phyloP scores from a whole-genome alignment of 1,140 invertebrate genomes.

The Mactra quadrangularis region DNA sequence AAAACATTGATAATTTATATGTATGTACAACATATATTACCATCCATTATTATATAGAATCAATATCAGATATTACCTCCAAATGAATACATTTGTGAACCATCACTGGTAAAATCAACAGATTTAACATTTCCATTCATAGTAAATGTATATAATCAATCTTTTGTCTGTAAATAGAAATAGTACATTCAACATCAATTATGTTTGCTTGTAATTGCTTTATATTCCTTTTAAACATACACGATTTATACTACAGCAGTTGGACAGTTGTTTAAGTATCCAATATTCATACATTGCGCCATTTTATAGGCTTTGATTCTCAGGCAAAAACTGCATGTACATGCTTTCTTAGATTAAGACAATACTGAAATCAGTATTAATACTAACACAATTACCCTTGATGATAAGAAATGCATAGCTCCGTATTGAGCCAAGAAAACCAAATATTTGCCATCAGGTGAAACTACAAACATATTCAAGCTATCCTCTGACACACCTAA shows the following conservation, averaged over 20 bases:
- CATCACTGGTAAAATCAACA: conserved; percentile 89
- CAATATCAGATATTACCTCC: too few relatives aligned
- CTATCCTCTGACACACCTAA: conserved; percentile 68
- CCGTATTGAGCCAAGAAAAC: conserved; percentile 90
- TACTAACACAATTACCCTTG: conserved; percentile 75
- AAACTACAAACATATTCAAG: conserved; percentile 89
- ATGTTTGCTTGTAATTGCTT: too few relatives aligned
- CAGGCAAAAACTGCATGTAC: too few relatives aligned
- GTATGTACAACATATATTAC: too few relatives aligned
- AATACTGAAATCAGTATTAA: background rate
- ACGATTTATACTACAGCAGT: too few relatives aligned
- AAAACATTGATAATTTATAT: too few relatives aligned
- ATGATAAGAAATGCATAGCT: conserved; percentile 90
- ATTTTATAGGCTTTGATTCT: too few relatives aligned
- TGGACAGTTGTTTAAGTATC: background rate
- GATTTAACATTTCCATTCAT: conserved; percentile 90
- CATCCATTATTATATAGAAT: too few relatives aligned
- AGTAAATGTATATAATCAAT: conserved; percentile 90
- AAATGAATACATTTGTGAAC: conserved; percentile 85
- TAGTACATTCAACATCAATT: too few relatives aligned
- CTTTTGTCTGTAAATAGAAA: conserved; percentile 86
- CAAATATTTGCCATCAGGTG: conserved; percentile 91
- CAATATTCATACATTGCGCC: background rate
- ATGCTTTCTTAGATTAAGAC: background rate
- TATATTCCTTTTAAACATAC: too few relatives aligned